phyloP scores from a whole-genome alignment of 53 echinoderm and acorn worm species.

The Astropecten irregularis region DNA sequence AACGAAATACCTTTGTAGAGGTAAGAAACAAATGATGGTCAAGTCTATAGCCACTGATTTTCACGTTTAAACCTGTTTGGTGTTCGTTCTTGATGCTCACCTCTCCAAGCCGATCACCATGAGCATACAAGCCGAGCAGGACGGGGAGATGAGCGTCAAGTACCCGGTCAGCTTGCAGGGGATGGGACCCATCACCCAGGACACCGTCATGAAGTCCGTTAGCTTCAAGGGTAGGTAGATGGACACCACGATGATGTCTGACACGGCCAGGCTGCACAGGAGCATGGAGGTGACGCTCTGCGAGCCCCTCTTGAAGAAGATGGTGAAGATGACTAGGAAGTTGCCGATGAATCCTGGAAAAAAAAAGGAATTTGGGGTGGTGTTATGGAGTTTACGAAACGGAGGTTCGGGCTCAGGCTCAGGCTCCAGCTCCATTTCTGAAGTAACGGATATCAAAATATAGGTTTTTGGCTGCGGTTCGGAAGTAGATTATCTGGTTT shows the following conservation, averaged over 20 bases:
- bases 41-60: too few species aligned
- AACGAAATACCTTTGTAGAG: too few species aligned
- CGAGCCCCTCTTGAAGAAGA: conserved; percentile 40
- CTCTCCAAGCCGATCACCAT: conserved; percentile 58
- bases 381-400: too few species aligned
- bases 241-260: conserved; percentile 35
- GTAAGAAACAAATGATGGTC: too few species aligned
- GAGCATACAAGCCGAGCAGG: conserved; percentile 61
- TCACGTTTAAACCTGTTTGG: too few species aligned
- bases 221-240: conserved; percentile 34
- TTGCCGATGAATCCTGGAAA: conserved; percentile 35
- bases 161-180: conserved; percentile 39
- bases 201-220: not conserved
- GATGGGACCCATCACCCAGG: conserved; percentile 30
- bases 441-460: too few species aligned
- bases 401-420: too few species aligned
- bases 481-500: too few species aligned
- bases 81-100: too few species aligned
- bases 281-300: conserved; percentile 54
- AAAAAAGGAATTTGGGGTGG: not conserved
- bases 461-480: too few species aligned
- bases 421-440: too few species aligned
- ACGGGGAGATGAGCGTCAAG: conserved; percentile 21
- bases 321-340: conserved; percentile 38
- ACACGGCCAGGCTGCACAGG: conserved; percentile 39